phyloP scores from a whole-genome alignment of 2,113 vertebrate species.

The Trogon surrucura region DNA sequence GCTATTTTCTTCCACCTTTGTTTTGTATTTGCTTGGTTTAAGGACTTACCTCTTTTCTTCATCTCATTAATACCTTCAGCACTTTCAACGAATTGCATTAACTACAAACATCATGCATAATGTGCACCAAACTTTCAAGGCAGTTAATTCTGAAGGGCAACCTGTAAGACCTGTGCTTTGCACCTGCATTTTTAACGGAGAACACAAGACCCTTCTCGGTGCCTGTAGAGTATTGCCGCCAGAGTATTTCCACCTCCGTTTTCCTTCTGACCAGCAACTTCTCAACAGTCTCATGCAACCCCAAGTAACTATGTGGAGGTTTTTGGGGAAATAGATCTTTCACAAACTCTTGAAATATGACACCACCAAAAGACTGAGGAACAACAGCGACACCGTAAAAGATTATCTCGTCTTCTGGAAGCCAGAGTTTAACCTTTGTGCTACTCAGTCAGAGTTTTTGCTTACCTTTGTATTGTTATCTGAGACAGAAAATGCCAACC shows the following conservation, averaged over 20 bases:
- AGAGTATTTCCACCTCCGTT: neutral
- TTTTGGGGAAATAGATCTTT: neutral
- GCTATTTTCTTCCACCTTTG: neutral
- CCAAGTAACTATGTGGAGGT: neutral
- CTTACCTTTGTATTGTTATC: neutral
- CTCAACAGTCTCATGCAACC: neutral
- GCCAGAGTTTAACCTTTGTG: neutral
- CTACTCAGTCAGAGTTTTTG: neutral
- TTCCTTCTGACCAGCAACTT: neutral
- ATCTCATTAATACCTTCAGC: neutral
- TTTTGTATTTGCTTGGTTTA: neutral
- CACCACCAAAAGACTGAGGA: neutral
- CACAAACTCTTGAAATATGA: accelerated
- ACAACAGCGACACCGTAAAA: neutral
- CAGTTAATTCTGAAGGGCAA: neutral
- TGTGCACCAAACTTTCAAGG: neutral
- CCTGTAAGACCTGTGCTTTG: accelerated
- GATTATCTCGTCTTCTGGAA: neutral
- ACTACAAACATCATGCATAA: neutral
- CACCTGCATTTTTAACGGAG: neutral
- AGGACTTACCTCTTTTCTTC: neutral
- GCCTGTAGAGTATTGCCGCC: neutral
- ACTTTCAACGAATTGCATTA: neutral
- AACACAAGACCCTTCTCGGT: neutral
- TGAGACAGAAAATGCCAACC: neutral